These are phyloP conservation scores for Sinohyriopsis cumingii DNA, from an alignment of 2,888 invertebrate species.

Conservation along the genomic window DNA sequence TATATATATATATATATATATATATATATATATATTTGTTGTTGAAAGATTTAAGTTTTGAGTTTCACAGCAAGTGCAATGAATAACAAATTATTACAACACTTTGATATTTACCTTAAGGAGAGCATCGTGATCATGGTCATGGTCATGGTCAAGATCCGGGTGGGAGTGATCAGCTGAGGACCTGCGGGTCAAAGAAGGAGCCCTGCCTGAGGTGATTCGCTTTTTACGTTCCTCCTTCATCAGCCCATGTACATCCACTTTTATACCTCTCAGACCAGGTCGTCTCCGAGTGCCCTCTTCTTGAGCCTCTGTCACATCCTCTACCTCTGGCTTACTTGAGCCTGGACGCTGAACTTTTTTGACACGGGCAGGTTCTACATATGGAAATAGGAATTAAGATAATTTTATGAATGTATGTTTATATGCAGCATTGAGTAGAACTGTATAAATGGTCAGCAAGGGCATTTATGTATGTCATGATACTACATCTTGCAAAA, in stretches of 20 bases:
- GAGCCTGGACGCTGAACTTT: too few relatives aligned
- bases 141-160: slow-evolving; percentile 38
- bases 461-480: too few relatives aligned
- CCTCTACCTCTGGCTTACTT: slow-evolving; percentile 6
- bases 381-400: too few relatives aligned
- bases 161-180: slow-evolving; percentile 44
- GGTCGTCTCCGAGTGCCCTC: slow-evolving; percentile 11
- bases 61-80: neutral
- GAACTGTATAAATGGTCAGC: too few relatives aligned
- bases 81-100: slow-evolving; percentile 3
- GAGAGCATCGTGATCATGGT: slow-evolving; percentile 1
- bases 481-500: too few relatives aligned
- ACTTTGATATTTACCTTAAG: too few relatives aligned
- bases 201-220: slow-evolving; percentile 35
- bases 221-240: slow-evolving; percentile 30
- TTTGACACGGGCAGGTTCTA: too few relatives aligned
- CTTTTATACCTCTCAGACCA: slow-evolving; percentile 34
- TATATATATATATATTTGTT: neutral
- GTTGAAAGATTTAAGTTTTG: neutral
- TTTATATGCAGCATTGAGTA: too few relatives aligned
- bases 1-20: neutral
- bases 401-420: too few relatives aligned
- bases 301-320: slow-evolving; percentile 6
- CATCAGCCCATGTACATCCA: slow-evolving; percentile 48
- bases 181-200: slow-evolving; percentile 31